A percentile compares a stretch with the other conserved stretches of the same genome.
phyloP scores from a whole-genome alignment of 2,888 invertebrate genomes.

The Sympetrum striolatum region DNA sequence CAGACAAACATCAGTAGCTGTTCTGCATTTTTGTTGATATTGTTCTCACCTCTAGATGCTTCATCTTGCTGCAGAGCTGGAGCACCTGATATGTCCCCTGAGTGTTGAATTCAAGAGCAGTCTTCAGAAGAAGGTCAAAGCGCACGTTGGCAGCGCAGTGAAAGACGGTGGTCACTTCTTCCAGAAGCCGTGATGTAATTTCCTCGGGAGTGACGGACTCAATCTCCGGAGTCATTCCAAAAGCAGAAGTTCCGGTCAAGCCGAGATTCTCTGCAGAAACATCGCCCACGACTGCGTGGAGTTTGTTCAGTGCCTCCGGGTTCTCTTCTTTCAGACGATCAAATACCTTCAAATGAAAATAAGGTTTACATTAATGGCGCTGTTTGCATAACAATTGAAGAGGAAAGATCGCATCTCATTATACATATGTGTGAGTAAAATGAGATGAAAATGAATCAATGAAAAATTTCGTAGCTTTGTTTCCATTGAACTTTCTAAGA shows the following conservation, averaged over 20 bases:
- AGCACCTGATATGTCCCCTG: slow-evolving; percentile 64
- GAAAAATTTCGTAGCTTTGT: no score
- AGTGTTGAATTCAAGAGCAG: slow-evolving; percentile 66
- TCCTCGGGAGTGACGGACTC: slow-evolving; percentile 48
- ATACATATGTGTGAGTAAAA: no score
- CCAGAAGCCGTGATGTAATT: slow-evolving; percentile 56
- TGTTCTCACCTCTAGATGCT: slow-evolving; percentile 59
- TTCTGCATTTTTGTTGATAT: no score
- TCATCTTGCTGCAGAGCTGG: slow-evolving; percentile 63
- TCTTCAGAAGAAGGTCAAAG: slow-evolving; percentile 66
- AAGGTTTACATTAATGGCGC: background rate
- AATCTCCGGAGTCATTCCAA: background rate
- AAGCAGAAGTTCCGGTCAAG: background rate
- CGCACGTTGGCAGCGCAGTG: slow-evolving; percentile 69
- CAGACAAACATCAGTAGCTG: no score
- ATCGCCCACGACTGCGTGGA: slow-evolving; percentile 57
- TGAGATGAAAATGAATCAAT: no score
- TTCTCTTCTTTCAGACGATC: slow-evolving; percentile 53
- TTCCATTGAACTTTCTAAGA: no score
- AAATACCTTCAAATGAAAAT: slow-evolving; percentile 51
- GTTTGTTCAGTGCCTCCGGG: slow-evolving; percentile 54
- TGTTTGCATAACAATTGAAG: no score
- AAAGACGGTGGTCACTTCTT: slow-evolving; percentile 64
- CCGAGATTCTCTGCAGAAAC: slow-evolving; percentile 53
- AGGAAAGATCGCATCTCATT: no score